phyloP scores from a whole-genome alignment of 37 sponge, comb jelly and placozoan species.

The Lycopodina hypogea region DNA sequence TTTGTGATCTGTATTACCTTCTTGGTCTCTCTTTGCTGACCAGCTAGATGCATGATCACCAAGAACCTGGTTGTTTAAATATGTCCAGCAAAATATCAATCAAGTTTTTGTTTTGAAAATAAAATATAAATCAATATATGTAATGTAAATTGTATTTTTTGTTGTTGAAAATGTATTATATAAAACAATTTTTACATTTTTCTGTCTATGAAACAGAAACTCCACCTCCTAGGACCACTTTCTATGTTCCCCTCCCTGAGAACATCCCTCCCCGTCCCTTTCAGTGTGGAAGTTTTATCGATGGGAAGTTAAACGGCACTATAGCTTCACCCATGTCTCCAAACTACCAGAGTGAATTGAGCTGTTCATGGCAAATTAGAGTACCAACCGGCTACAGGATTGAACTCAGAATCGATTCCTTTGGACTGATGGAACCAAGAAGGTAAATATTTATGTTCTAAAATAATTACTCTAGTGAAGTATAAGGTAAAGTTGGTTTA shows the following conservation, averaged over 20 bases:
- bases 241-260: neutral
- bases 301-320: neutral
- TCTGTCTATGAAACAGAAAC: too few relatives aligned
- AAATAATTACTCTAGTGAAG: too few relatives aligned
- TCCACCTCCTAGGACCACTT: constrained; percentile 3
- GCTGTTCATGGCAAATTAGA: constrained; percentile 36
- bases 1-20: too few relatives aligned
- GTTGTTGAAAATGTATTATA: neutral
- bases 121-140: too few relatives aligned
- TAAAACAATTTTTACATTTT: too few relatives aligned
- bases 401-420: neutral
- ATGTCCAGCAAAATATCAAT: neutral
- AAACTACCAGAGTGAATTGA: neutral
- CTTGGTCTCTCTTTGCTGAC: too few relatives aligned
- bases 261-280: neutral
- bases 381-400: constrained; percentile 34
- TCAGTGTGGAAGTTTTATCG: neutral
- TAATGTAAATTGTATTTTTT: neutral
- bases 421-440: neutral
- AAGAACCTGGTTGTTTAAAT: neutral
- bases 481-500: too few relatives aligned
- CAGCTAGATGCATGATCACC: too few relatives aligned
- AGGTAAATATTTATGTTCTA: neutral
- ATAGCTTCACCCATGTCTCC: constrained; percentile 30
- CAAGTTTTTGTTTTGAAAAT: too few relatives aligned